Base-by-base conservation (phyloP, 2,113 vertebrate genomes). In the Anser brachyrhynchus region DNA sequence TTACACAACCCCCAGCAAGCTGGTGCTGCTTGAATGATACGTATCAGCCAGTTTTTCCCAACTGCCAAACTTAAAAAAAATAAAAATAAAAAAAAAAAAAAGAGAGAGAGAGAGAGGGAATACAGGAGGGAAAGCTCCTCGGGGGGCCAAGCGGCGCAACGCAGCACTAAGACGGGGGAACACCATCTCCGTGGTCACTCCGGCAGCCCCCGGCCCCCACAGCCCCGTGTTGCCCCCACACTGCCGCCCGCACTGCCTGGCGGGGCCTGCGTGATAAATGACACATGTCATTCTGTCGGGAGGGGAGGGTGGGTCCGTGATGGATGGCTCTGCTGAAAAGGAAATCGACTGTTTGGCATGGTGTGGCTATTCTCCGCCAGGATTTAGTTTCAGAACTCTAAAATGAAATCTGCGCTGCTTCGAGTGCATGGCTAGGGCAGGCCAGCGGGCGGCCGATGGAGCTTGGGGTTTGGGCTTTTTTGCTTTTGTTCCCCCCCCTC, bases 311-410 rank as follows among this genome's bases (percentile, higher is more conserved):
- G 99, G 99, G 99, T 99, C 99, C 97, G 98, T 99, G 99, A 99
- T 99, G 98, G 98, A 99, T 98, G 98, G 98, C 97, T 97, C 95
- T 96, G 98, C 98, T 98, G 98, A 98, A 98, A 98, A 98, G 99
- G 99, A 99, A 99, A 99, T 99, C 98, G 98, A 99, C 99, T 99
- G 98, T 99, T 99, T 99, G 99, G 99, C 99, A 98, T 98, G 95
- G 98, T 96, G 97, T 89, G 87, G 98, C 98, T 98, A 96, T 95
- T 97, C 97, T 97, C 98, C 98, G 93, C 97, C 97, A 98, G 98
- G 97, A 97, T 98, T 98, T 96, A 96, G 97, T 98, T 98, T 98
- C 98, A 97, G 97, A 98, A 98, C 97, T 98, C 98, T 96, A 98
- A 99, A 99, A 99, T 98, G 98, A 98, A 98, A 98, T 98, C 98